Conservation (phyloP, 2,888 invertebrate species). For the Orchesella flavescens region DNA sequence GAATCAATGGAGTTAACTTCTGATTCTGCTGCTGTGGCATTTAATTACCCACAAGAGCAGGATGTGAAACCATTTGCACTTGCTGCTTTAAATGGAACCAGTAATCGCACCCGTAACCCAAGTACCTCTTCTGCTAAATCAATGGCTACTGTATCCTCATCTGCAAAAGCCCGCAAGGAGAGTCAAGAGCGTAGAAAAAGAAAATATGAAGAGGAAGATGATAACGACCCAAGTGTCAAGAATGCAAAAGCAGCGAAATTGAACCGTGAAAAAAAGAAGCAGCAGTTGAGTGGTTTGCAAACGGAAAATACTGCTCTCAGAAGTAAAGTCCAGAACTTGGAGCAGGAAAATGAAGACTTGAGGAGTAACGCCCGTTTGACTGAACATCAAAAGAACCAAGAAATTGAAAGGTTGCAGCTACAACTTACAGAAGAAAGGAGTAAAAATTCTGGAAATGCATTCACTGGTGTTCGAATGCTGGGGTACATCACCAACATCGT, state of each 20-base stretch:
- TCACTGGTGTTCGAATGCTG: conserved; percentile 19
- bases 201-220: conserved; percentile 68
- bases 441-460: conserved; percentile 22
- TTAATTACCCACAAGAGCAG: background rate
- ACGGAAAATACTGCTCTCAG: background rate
- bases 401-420: background rate
- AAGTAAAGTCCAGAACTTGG: background rate
- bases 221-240: conserved; percentile 62
- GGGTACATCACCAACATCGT: background rate
- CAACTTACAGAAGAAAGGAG: background rate
- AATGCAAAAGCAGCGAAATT: conserved; percentile 70
- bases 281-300: conserved; percentile 49
- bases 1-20: conserved; percentile 22
- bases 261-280: conserved; percentile 69
- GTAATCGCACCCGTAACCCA: conserved; percentile 9
- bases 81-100: conserved; percentile 16
- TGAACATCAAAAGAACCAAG: background rate
- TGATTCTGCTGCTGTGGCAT: too few relatives aligned
- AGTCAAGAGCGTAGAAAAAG: conserved; percentile 24
- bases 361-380: background rate
- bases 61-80: background rate
- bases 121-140: background rate
- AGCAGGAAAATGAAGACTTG: background rate
- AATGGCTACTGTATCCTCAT: background rate
- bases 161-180: conserved; percentile 28